Conservation (phyloP, 2,888 invertebrate genomes). For the Cryptophagus acutangulus region DNA sequence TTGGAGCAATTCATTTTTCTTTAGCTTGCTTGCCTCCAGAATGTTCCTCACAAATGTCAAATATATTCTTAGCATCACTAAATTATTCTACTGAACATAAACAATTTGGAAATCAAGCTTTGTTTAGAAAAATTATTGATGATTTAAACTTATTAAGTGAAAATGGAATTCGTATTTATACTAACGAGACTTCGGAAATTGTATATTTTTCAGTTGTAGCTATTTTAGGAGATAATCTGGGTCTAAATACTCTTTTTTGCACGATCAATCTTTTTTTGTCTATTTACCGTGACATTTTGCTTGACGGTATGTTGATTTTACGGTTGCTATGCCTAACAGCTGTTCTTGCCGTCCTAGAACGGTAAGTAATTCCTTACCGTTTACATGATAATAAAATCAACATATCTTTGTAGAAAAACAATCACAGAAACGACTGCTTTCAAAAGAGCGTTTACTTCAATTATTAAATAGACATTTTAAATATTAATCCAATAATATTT, state of each 20-base stretch:
- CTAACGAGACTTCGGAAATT: constrained; percentile 8
- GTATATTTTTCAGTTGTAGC: constrained; percentile 18
- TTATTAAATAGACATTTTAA: no score
- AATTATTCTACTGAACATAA: constrained; percentile 28
- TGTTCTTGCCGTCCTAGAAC: no score
- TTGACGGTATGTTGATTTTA: no score
- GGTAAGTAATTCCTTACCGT: no score
- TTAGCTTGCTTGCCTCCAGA: constrained; percentile 25
- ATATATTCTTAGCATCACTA: constrained; percentile 28
- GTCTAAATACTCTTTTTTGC: constrained; percentile 17
- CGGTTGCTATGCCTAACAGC: no score
- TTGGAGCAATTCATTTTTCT: constrained; percentile 27
- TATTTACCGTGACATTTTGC: no score
- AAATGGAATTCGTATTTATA: constrained; percentile 23
- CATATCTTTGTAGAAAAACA: no score
- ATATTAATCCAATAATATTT: no score
- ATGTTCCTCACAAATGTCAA: constrained; percentile 17
- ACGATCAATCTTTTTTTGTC: no score
- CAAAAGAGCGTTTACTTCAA: no score
- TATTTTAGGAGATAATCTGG: constrained; percentile 19
- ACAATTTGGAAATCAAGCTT: constrained; percentile 24
- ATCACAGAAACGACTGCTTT: no score
- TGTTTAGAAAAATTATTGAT: constrained; percentile 26
- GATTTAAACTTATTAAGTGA: constrained; percentile 18
- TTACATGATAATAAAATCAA: no score